These are phyloP conservation scores for Atherinomorus stipes DNA, from an alignment of 2,113 vertebrate genomes.

Conservation along the genomic window DNA sequence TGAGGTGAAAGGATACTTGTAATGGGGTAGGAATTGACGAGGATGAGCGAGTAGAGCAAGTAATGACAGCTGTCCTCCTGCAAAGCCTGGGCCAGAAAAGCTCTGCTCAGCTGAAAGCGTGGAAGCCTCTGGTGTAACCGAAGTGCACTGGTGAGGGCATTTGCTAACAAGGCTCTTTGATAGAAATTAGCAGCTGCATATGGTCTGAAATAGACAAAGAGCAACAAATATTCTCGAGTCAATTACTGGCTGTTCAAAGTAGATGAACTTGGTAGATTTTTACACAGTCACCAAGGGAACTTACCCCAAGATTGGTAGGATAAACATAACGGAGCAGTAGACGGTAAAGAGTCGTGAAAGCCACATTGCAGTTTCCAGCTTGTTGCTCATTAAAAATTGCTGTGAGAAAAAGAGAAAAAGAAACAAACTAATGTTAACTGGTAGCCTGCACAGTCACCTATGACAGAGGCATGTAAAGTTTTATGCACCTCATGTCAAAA, in stretches of 20 bases:
- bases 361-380: conserved; percentile 99
- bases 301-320: conserved; percentile 95
- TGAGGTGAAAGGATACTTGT: conserved; percentile 93
- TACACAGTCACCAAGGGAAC: conserved; percentile 60
- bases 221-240: not conserved
- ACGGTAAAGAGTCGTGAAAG: conserved; percentile 96
- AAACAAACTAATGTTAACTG: not conserved
- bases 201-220: conserved; percentile 84
- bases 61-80: conserved; percentile 99
- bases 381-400: conserved; percentile 97
- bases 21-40: conserved; percentile 98
- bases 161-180: conserved; percentile 95
- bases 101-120: conserved; percentile 94
- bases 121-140: conserved; percentile 95
- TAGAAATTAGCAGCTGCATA: conserved; percentile 97
- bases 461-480: not conserved
- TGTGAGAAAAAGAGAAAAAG: conserved; percentile 67
- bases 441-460: not conserved
- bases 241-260: not conserved
- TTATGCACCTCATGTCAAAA: too few species aligned
- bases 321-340: conserved; percentile 97
- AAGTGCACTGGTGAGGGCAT: conserved; percentile 96
- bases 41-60: conserved; percentile 96
- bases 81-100: conserved; percentile 93
- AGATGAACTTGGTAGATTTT: not conserved